These are phyloP conservation scores for Quiscalus mexicanus DNA, from an alignment of 2,113 vertebrate species.

Conservation along the genomic window DNA sequence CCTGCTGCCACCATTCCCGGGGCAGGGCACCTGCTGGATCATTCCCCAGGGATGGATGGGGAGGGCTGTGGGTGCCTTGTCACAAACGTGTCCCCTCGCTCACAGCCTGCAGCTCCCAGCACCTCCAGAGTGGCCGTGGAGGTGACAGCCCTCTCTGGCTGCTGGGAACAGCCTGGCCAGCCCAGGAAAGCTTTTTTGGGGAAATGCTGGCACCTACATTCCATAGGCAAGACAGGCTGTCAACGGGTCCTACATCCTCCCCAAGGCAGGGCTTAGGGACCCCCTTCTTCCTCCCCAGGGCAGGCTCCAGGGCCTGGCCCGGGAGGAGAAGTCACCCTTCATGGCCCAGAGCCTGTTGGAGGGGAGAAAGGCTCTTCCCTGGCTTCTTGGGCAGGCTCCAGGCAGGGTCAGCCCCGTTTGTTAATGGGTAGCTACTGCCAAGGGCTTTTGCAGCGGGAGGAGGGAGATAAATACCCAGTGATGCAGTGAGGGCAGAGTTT, in stretches of 20 bases:
- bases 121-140: fast-evolving
- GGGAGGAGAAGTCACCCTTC: neutral
- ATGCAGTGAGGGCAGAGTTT: fast-evolving
- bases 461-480: neutral
- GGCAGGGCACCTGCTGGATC: fast-evolving
- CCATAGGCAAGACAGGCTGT: fast-evolving
- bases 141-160: neutral
- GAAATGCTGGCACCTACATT: neutral
- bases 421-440: constrained; percentile 18
- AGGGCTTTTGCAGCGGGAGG: fast-evolving
- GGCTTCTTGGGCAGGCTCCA: neutral
- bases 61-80: neutral
- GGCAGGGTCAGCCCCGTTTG: fast-evolving
- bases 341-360: neutral
- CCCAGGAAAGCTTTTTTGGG: neutral
- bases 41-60: neutral
- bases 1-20: neutral
- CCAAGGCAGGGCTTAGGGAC: neutral
- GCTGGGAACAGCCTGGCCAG: neutral
- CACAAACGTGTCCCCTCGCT: fast-evolving
- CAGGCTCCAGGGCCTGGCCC: neutral
- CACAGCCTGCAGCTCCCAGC: neutral
- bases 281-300: neutral
- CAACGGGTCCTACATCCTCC: fast-evolving
- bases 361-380: neutral